A percentile compares a stretch with the other conserved stretches of the same genome.
These are phyloP conservation scores for Oophaga pumilio DNA, from an alignment of 2,113 vertebrate genomes.

Conservation along the genomic window DNA sequence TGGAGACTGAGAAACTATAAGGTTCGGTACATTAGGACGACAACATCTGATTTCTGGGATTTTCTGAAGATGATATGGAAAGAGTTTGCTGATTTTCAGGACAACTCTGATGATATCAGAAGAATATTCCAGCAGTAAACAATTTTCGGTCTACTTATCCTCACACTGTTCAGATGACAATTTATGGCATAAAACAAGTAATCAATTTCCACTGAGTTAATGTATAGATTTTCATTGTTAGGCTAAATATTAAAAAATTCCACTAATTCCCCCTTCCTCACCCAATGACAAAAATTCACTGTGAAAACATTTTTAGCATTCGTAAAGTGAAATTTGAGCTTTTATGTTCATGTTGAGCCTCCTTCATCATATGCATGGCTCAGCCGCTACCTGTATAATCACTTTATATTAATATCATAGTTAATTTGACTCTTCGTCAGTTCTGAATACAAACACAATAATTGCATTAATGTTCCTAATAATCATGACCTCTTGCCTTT, in stretches of 20 bases:
- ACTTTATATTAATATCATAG: constrained; percentile 26
- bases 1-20: too few species aligned
- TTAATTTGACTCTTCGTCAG: neutral
- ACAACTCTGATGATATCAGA: neutral
- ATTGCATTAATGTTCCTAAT: constrained; percentile 45
- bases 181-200: neutral
- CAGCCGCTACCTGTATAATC: neutral
- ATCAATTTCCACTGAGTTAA: neutral
- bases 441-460: constrained; percentile 36
- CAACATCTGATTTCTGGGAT: too few species aligned
- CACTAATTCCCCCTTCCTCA: neutral
- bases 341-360: neutral
- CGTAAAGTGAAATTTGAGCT: neutral
- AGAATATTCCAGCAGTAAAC: neutral
- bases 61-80: too few species aligned
- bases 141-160: neutral
- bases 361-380: neutral
- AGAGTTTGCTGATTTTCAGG: too few species aligned
- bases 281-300: neutral
- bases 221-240: neutral
- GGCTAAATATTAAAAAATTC: neutral
- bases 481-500: constrained; percentile 42
- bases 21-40: too few species aligned
- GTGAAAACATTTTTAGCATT: neutral
- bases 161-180: neutral